phyloP scores from a whole-genome alignment of 2,797 vertebrate species.

The Cephalopachus bancanus region DNA sequence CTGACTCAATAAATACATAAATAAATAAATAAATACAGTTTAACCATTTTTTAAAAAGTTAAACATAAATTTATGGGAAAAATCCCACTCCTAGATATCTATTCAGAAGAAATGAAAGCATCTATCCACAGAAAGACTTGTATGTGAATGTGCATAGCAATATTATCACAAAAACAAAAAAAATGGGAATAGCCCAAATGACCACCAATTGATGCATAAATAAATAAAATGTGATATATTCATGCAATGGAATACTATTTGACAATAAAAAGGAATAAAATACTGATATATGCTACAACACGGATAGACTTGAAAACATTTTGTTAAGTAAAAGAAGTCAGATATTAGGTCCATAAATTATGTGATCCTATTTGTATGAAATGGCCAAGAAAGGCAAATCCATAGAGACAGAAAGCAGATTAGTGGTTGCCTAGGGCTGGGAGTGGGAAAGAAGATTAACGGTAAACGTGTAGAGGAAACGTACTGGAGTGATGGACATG shows the following conservation, averaged over 20 bases:
- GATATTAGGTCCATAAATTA: neutral
- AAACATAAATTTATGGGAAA: constrained; percentile 26
- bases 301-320: neutral
- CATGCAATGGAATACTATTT: neutral
- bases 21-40: neutral
- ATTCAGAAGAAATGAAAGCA: constrained; percentile 3
- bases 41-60: neutral
- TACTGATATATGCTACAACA: neutral
- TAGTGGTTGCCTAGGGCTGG: neutral
- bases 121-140: neutral
- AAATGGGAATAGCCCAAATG: neutral
- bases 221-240: constrained; percentile 3
- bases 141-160: neutral
- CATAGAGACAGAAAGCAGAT: neutral
- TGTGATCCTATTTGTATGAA: neutral
- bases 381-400: constrained; percentile 3
- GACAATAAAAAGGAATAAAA: constrained; percentile 49
- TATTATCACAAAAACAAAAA: neutral
- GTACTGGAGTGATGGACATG: neutral
- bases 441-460: neutral
- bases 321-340: constrained; percentile 5
- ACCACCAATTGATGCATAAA: neutral
- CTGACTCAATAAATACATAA: too few species aligned
- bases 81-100: neutral
- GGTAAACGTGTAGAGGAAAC: neutral